phyloP scores from a whole-genome alignment of 2,113 vertebrate species.

The Dolichallabes microphthalmus region DNA sequence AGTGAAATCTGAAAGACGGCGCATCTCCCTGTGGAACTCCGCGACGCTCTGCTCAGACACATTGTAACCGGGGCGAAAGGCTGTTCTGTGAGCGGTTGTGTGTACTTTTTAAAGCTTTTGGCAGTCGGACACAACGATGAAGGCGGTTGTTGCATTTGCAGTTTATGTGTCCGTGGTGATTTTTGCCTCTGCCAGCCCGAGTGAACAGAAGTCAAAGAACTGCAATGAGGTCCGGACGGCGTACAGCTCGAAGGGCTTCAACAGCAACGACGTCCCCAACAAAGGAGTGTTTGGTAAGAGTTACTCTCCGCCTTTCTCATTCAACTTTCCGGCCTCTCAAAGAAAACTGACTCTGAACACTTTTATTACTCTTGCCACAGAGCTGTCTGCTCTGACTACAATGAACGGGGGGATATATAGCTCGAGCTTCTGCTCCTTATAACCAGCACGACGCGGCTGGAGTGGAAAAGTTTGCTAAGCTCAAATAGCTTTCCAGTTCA shows the following conservation, averaged over 20 bases:
- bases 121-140: constrained; percentile 58
- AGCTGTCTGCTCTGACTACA: background rate
- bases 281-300: constrained; percentile 83
- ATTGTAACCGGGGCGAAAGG: constrained; percentile 53
- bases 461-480: background rate
- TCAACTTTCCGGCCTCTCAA: background rate
- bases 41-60: constrained; percentile 56
- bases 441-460: background rate
- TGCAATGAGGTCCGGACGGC: constrained; percentile 84
- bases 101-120: background rate
- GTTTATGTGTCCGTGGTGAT: constrained; percentile 70
- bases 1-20: constrained; percentile 47
- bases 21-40: constrained; percentile 69
- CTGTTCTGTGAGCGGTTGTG: background rate
- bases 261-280: constrained; percentile 85
- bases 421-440: background rate
- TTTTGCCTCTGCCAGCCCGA: constrained; percentile 63
- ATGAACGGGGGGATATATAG: background rate
- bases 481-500: background rate
- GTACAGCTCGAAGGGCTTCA: constrained; percentile 87
- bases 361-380: background rate
- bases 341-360: background rate
- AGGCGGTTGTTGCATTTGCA: constrained; percentile 65
- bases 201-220: constrained; percentile 82
- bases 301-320: background rate